A percentile compares a stretch with the other conserved stretches of the same genome.
phyloP scores from a whole-genome alignment of 2,888 invertebrate species.

The Arrhopalites spinosus region DNA sequence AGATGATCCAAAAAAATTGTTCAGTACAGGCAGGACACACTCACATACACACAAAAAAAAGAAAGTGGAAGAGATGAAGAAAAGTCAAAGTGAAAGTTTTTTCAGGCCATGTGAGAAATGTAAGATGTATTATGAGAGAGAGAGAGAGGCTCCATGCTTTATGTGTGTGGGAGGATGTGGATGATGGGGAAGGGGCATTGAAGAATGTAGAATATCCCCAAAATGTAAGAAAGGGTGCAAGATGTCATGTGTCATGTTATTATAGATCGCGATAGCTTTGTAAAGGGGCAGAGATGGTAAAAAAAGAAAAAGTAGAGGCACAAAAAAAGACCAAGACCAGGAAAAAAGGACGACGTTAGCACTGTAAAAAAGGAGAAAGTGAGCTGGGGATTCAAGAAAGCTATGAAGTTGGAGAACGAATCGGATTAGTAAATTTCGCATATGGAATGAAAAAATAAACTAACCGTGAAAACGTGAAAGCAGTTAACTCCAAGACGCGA shows the following conservation, averaged over 20 bases:
- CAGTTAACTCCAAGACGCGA: conserved; percentile 11
- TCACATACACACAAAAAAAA: too few species aligned
- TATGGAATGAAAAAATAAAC: conserved; percentile 35
- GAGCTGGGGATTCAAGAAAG: conserved; percentile 10
- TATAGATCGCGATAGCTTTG: conserved; percentile 15
- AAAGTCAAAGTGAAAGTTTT: too few species aligned
- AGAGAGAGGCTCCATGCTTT: not conserved
- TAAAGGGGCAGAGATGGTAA: not conserved
- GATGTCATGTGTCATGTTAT: conserved; percentile 20
- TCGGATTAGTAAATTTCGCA: conserved; percentile 32
- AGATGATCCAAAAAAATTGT: too few species aligned
- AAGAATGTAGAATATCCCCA: too few species aligned
- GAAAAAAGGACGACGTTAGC: too few species aligned
- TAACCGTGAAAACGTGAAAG: conserved; percentile 29
- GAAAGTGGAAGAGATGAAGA: too few species aligned
- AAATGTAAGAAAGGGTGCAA: too few species aligned
- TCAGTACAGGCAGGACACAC: too few species aligned
- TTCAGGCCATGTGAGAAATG: too few species aligned
- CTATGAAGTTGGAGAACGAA: conserved; percentile 16
- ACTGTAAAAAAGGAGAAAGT: not conserved
- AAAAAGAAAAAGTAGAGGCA: not conserved
- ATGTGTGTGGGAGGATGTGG: too few species aligned
- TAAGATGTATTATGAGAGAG: not conserved
- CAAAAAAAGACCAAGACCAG: not conserved
- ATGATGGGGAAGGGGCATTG: too few species aligned